Conservation (phyloP, 1,140 invertebrate species). For the Ephestia elutella region DNA sequence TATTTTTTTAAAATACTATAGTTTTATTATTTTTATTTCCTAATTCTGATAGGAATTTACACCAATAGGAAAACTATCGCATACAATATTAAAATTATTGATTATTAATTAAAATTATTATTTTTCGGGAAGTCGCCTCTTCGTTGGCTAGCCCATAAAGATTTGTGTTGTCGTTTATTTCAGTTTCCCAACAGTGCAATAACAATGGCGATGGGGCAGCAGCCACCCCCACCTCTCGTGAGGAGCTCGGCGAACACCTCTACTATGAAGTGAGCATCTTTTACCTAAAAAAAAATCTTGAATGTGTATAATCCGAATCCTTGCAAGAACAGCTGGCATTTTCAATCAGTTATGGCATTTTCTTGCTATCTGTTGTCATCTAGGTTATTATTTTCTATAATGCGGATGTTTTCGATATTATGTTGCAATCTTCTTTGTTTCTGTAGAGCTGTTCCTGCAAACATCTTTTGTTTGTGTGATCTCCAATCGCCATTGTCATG, state of each 20-base stretch:
- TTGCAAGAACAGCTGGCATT: constrained; percentile 5
- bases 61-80: too few relatives aligned
- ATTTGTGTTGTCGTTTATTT: constrained; percentile 53
- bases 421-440: not conserved
- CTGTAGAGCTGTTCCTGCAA: constrained; percentile 21
- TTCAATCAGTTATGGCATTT: not conserved
- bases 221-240: constrained; percentile 66
- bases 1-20: too few relatives aligned
- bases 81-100: too few relatives aligned
- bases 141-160: constrained; percentile 18
- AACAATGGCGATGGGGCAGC: constrained; percentile 70
- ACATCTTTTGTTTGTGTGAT: constrained; percentile 8
- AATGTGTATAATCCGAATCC: not conserved
- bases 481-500: constrained; percentile 58
- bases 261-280: constrained; percentile 65
- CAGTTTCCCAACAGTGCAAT: constrained; percentile 73
- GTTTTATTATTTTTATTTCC: too few relatives aligned
- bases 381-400: too few relatives aligned
- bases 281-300: not conserved
- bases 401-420: not conserved
- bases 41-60: too few relatives aligned
- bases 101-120: too few relatives aligned
- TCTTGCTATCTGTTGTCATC: too few relatives aligned
- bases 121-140: too few relatives aligned
- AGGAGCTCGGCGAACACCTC: constrained; percentile 63